Evolutionary conservation across 2,113 vertebrate species (phyloP).

Genomic region (Chaetodon auriga): DNA sequence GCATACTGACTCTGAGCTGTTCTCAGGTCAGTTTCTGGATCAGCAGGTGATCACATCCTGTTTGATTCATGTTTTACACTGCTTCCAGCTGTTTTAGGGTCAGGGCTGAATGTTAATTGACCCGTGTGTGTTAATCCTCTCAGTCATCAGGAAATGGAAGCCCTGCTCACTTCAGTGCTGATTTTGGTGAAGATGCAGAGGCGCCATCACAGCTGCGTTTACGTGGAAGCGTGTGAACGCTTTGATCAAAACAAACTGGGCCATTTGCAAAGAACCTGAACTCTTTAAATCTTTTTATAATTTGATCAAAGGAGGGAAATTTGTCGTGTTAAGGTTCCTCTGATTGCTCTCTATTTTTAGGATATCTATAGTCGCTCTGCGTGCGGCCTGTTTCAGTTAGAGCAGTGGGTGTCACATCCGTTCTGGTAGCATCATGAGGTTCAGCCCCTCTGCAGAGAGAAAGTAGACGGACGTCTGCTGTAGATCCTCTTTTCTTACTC

Average conservation of each 20-base stretch:
- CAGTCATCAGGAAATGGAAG: neutral
- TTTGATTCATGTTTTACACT: too few relatives aligned
- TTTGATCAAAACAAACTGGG: neutral
- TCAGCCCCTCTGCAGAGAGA: neutral
- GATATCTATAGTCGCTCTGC: neutral
- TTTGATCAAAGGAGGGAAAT: neutral
- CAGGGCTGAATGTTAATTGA: neutral
- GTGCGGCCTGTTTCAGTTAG: neutral
- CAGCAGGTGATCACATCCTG: too few relatives aligned
- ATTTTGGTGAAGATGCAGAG: neutral
- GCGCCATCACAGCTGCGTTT: slow-evolving; percentile 4
- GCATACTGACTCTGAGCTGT: too few relatives aligned
- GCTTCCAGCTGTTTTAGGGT: too few relatives aligned
- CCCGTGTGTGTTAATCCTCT: neutral
- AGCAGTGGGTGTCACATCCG: neutral
- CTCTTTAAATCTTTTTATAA: neutral
- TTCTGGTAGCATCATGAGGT: neutral
- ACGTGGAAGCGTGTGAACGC: slow-evolving; percentile 10
- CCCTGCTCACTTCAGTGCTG: neutral
- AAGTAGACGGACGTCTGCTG: neutral
- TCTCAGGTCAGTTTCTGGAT: too few relatives aligned
- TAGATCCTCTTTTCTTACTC: neutral
- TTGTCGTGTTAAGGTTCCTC: neutral
- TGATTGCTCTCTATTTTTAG: slow-evolving; percentile 4
- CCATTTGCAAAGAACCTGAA: neutral